Conservation (phyloP, 2,113 vertebrate species). For the Corythornis vintsioides region DNA sequence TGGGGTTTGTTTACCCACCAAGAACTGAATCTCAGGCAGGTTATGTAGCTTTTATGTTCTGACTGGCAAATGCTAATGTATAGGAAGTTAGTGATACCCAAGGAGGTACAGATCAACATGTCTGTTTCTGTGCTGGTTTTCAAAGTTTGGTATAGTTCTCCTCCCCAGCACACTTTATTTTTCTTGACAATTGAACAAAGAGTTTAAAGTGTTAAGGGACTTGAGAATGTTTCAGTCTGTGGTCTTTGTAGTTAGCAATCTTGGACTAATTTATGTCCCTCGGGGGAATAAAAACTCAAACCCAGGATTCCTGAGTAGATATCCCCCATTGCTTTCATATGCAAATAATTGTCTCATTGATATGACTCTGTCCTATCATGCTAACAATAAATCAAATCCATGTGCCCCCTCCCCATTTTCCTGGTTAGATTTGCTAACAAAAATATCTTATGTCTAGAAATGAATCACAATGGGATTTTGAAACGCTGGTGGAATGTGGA, state of each 20-base stretch:
- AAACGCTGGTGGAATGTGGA: not conserved
- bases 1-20: constrained; percentile 54
- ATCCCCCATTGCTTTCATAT: not conserved
- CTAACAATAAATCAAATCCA: constrained; percentile 32
- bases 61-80: constrained; percentile 7
- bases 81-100: not conserved
- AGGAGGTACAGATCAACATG: not conserved
- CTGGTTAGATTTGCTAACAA: not conserved
- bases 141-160: not conserved
- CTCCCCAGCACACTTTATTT: not conserved
- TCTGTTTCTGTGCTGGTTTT: not conserved
- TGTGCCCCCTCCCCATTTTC: not conserved
- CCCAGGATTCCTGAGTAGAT: not conserved
- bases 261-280: constrained; percentile 6
- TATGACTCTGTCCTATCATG: not conserved
- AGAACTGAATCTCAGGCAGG: constrained; percentile 42
- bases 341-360: constrained; percentile 32
- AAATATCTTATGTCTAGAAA: not conserved
- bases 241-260: not conserved
- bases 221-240: not conserved
- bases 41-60: constrained; percentile 38
- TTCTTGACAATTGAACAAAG: not conserved
- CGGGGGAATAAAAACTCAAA: not conserved
- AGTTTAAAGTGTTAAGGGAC: constrained; percentile 15
- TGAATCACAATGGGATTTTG: not conserved